phyloP scores from a whole-genome alignment of 1,140 invertebrate species.

The Caenorhabditis inopinata region DNA sequence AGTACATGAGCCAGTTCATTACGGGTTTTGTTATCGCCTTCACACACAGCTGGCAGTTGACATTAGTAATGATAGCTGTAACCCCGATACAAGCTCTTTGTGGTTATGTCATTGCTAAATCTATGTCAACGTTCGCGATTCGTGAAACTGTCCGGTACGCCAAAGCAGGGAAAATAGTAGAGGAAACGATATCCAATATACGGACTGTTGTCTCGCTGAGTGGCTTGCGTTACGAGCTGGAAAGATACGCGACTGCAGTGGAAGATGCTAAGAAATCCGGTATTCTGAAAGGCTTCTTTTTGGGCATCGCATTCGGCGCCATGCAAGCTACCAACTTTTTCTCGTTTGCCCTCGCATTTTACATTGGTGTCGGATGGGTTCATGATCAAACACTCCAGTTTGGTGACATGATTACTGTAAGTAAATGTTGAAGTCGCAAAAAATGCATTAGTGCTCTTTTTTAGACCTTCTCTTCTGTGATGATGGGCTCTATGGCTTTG shows the following conservation, averaged over 20 bases:
- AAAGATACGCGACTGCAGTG: conserved; percentile 35
- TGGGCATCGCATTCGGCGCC: conserved; percentile 38
- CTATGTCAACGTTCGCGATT: conserved; percentile 58
- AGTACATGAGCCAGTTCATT: conserved; percentile 63
- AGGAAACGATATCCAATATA: conserved; percentile 77
- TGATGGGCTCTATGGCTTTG: conserved; percentile 58
- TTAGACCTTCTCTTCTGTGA: conserved; percentile 57
- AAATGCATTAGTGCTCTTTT: conserved; percentile 2
- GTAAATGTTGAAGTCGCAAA: neutral
- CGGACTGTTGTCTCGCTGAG: conserved; percentile 80
- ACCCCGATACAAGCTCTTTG: conserved; percentile 54
- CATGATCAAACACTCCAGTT: neutral
- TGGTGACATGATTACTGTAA: conserved; percentile 36
- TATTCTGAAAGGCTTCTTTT: conserved; percentile 35
- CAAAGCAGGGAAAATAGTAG: conserved; percentile 77
- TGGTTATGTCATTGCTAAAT: conserved; percentile 54
- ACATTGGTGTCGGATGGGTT: conserved; percentile 51
- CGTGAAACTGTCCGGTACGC: conserved; percentile 77
- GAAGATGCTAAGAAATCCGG: conserved; percentile 29
- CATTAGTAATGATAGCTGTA: conserved; percentile 57
- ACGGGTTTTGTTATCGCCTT: conserved; percentile 58
- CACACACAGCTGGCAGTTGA: conserved; percentile 59
- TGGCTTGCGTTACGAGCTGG: conserved; percentile 75
- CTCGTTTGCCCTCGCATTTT: conserved; percentile 54
- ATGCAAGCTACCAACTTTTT: conserved; percentile 40